Evolutionary conservation across 2,113 vertebrate genomes (phyloP).

Genomic region (Struthio camelus): DNA sequence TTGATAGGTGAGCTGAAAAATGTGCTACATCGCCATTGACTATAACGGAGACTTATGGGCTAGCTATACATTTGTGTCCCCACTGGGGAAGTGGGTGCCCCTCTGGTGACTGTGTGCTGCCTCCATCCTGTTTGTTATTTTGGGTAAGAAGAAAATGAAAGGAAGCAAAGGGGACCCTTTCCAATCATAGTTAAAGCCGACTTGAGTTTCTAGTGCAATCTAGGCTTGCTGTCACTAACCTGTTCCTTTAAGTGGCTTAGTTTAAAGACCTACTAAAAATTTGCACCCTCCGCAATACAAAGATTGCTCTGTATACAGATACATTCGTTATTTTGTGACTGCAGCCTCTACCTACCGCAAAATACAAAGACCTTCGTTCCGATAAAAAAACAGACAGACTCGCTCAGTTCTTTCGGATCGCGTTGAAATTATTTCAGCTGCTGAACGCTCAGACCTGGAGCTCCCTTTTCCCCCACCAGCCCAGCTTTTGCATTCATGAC

Average conservation of each 20-base stretch:
- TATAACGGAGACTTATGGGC: not conserved
- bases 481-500: not conserved
- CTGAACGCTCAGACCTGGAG: not conserved
- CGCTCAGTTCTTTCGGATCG: not conserved
- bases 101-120: not conserved
- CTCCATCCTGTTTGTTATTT: not conserved
- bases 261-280: not conserved
- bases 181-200: not conserved
- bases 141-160: not conserved
- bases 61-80: not conserved
- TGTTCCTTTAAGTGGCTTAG: not conserved
- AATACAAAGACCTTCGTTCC: not conserved
- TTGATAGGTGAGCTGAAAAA: not conserved
- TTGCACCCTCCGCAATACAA: not conserved
- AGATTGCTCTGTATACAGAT: not conserved
- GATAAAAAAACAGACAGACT: not conserved
- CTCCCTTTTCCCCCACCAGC: not conserved
- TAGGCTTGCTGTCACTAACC: not conserved
- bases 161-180: accelerated
- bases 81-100: not conserved
- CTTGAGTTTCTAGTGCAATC: not conserved
- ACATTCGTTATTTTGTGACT: not conserved
- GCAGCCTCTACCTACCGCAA: not conserved
- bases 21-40: not conserved
- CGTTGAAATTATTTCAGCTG: not conserved